These are phyloP conservation scores for Rhagonycha fulva DNA, from an alignment of 2,888 invertebrate genomes.

Conservation along the genomic window DNA sequence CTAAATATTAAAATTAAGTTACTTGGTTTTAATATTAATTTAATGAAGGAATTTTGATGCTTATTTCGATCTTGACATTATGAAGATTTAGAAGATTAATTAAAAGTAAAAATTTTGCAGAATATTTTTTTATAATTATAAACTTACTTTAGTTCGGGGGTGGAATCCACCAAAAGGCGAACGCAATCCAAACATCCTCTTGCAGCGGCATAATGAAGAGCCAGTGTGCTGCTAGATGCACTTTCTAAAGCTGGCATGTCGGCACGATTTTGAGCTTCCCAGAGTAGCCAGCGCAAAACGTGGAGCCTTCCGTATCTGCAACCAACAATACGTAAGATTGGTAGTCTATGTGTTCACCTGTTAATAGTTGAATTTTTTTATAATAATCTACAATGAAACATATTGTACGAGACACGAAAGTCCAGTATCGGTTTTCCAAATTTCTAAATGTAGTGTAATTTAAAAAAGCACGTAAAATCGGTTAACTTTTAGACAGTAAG, in stretches of 20 bases:
- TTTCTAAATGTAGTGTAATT: too few species aligned
- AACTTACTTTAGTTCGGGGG: slow-evolving; percentile 76
- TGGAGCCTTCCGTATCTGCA: slow-evolving; percentile 61
- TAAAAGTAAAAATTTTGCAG: neutral
- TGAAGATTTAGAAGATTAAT: neutral
- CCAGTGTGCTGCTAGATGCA: slow-evolving; percentile 71
- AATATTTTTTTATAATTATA: neutral
- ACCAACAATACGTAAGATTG: slow-evolving; percentile 26
- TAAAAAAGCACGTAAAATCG: too few species aligned
- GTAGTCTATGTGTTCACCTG: neutral
- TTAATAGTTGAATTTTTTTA: neutral
- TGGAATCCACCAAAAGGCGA: slow-evolving; percentile 75
- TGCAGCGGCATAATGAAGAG: slow-evolving; percentile 86
- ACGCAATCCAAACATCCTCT: slow-evolving; percentile 87
- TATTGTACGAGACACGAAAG: too few species aligned
- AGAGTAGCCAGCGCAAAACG: slow-evolving; percentile 64
- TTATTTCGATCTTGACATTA: neutral
- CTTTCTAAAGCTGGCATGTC: slow-evolving; percentile 61
- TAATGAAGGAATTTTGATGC: neutral
- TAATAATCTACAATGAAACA: too few species aligned
- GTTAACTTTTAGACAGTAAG: too few species aligned
- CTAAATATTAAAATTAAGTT: neutral
- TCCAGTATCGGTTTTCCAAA: too few species aligned
- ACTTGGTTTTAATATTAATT: neutral
- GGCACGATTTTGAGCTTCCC: slow-evolving; percentile 54